Base-by-base conservation (phyloP, 2,113 vertebrate species). In the Gambusia affinis region DNA sequence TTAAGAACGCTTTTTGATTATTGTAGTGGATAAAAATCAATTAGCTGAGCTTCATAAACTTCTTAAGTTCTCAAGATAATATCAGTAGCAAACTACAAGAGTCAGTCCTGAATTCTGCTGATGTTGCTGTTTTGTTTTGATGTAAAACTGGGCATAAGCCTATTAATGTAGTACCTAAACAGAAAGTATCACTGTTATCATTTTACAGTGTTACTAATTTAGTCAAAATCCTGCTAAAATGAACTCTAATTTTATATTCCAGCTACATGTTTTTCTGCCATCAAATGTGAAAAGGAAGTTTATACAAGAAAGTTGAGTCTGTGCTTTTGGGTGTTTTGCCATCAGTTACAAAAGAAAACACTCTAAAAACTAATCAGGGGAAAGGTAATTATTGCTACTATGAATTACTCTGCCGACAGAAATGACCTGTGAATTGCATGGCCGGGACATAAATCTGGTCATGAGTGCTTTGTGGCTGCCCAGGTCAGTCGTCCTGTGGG, bases 381-480 rank as follows among this genome's bases (percentile, higher is more conserved):
- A 15, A 71, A 74, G 75, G 69, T 70, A 37, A 60, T 22, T 15
- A 42, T 27, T n/a, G 22, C 64, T 60, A 22, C 60, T 67, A 69
- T 37, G 37, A 79, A 75, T 73, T 75, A n/a, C 71, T 63, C 11
- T 42, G 33, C 14, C 29, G 75, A 61, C 60, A 3, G 63, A 47
- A 76, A 70, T 62, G 62, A 47, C 64, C 65, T 67, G 27, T 72
- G 78, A 68, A 63, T 10, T 39, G 33, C 64, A 79, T 15, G 60
- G 63, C 81, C 0, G 35, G 75, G 76, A 76, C 88, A 88, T 92
- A 92, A 92, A 92, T 91, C 86, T 90, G 89, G 78, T 1, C 12
- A 0, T 70, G 80, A 92, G 80, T 81, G 84, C 79, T 89, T 87
- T 85, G 89, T 67, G 64, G 83, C 76, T 29, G 14, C 27, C 10